These are phyloP conservation scores for Protomyctophum bolini DNA, from an alignment of 2,113 vertebrate species.

Conservation along the genomic window DNA sequence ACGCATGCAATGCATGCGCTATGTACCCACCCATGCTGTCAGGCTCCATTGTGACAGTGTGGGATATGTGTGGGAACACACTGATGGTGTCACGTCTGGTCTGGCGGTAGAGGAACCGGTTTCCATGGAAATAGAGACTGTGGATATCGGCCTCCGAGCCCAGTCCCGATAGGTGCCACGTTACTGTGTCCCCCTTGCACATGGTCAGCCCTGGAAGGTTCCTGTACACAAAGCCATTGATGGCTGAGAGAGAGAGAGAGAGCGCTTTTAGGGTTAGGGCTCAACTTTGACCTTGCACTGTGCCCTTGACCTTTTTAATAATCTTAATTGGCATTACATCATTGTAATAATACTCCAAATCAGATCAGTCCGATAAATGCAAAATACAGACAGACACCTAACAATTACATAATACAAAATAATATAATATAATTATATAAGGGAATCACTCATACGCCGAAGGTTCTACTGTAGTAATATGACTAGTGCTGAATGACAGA, in stretches of 20 bases:
- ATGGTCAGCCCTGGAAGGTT: slow-evolving; percentile 90
- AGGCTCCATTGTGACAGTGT: slow-evolving; percentile 88
- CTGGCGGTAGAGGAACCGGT: slow-evolving; percentile 84
- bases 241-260: slow-evolving; percentile 80
- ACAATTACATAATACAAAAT: no score
- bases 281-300: neutral
- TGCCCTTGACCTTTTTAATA: no score
- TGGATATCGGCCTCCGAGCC: slow-evolving; percentile 90
- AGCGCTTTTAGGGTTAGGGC: neutral
- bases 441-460: no score
- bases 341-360: no score
- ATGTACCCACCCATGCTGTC: slow-evolving; percentile 81
- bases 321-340: no score
- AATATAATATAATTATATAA: no score
- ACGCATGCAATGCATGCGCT: neutral
- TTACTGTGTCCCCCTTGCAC: slow-evolving; percentile 85
- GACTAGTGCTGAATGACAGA: no score
- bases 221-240: slow-evolving; percentile 94
- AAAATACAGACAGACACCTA: no score
- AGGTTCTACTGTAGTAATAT: no score
- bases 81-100: slow-evolving; percentile 86
- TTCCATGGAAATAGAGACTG: slow-evolving; percentile 90
- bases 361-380: no score
- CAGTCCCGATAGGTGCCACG: slow-evolving; percentile 93
- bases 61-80: slow-evolving; percentile 90